Percentiles rank a stretch among this genome's conserved stretches.
phyloP scores from a whole-genome alignment of 2,888 invertebrate genomes.

The Automeris io region DNA sequence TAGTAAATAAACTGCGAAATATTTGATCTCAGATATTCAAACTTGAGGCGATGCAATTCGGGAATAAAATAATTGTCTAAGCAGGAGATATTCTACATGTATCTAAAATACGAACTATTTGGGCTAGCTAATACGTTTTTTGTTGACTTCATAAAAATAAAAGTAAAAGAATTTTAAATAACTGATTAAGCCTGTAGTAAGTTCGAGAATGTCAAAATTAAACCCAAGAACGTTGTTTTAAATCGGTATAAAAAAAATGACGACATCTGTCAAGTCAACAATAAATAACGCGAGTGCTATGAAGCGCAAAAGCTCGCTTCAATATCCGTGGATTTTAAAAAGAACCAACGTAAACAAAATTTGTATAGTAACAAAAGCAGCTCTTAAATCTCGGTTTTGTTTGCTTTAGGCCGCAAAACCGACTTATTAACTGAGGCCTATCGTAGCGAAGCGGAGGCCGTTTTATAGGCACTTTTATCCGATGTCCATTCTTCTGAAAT shows the following conservation, averaged over 20 bases:
- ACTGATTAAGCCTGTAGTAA: too few species aligned
- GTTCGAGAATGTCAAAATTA: too few species aligned
- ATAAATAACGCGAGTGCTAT: conserved; percentile 1
- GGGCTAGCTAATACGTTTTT: too few species aligned
- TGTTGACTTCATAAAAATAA: too few species aligned
- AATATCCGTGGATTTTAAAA: conserved; percentile 54
- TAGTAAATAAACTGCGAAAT: too few species aligned
- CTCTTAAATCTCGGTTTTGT: conserved; percentile 49
- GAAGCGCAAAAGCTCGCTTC: conserved; percentile 44
- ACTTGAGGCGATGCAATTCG: too few species aligned
- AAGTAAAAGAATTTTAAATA: too few species aligned
- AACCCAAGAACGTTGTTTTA: background rate
- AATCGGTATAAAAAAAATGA: background rate
- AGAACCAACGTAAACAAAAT: conserved; percentile 63
- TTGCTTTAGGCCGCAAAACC: conserved; percentile 62
- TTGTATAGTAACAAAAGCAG: conserved; percentile 58
- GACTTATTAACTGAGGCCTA: conserved; percentile 64
- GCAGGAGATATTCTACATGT: too few species aligned
- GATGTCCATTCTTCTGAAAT: conserved; percentile 75
- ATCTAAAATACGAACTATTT: too few species aligned
- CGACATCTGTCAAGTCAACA: conserved; percentile 11
- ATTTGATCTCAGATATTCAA: too few species aligned
- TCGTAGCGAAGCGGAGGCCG: conserved; percentile 46
- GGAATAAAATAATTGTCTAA: too few species aligned
- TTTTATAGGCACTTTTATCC: conserved; percentile 69